phyloP scores from a whole-genome alignment of 2,797 vertebrate genomes.

The Coranthus polyacanthus region DNA sequence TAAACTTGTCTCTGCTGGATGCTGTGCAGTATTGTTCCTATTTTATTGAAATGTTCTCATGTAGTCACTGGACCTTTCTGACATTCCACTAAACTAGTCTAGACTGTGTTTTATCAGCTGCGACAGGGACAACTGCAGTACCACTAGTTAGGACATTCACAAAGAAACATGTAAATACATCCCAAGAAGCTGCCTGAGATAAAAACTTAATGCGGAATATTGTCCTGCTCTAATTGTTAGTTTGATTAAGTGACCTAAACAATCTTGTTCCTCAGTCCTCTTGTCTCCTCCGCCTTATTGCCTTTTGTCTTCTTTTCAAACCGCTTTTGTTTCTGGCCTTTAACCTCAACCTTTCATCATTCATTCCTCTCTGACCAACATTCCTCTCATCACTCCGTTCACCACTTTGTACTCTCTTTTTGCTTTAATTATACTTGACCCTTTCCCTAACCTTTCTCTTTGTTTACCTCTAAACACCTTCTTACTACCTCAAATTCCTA shows the following conservation, averaged over 20 bases:
- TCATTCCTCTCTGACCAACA: conserved; percentile 20
- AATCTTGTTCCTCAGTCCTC: neutral
- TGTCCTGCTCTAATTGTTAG: conserved; percentile 16
- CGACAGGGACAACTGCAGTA: no score
- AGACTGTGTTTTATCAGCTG: conserved; percentile 20
- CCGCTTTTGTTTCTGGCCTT: conserved; percentile 29
- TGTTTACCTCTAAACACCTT: conserved; percentile 12
- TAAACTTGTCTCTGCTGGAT: conserved; percentile 57
- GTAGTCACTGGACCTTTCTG: conserved; percentile 10
- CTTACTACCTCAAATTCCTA: conserved; percentile 10
- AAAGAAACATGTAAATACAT: conserved; percentile 16
- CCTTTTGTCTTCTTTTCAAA: conserved; percentile 19
- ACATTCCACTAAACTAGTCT: conserved; percentile 11
- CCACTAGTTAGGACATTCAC: conserved; percentile 9
- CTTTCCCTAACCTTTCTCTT: conserved; percentile 27
- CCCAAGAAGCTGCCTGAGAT: neutral
- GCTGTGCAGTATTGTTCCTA: conserved; percentile 38
- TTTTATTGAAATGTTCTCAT: conserved; percentile 67
- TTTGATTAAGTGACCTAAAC: conserved; percentile 14
- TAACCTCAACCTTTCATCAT: conserved; percentile 32
- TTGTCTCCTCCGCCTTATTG: conserved; percentile 26
- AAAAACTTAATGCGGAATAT: neutral
- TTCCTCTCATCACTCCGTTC: conserved; percentile 22
- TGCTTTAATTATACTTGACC: conserved; percentile 9
- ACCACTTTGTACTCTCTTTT: neutral